Evolutionary conservation across 2,113 vertebrate species (phyloP).

Genomic region (Lynx canadensis): DNA sequence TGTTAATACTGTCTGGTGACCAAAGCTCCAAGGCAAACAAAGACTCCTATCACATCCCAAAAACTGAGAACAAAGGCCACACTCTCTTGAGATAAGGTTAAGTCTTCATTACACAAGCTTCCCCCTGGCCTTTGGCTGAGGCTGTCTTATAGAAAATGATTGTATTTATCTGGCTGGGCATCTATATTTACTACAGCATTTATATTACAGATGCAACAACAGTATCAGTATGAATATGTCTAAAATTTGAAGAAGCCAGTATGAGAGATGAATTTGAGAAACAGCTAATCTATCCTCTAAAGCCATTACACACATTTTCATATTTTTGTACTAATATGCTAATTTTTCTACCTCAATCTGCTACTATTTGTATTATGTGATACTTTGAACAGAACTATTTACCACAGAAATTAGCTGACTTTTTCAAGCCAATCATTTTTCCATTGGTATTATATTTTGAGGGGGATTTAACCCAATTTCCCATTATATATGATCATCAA

Average conservation of each 20-base stretch:
- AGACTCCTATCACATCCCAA: neutral
- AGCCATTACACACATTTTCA: conserved; percentile 25
- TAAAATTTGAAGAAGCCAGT: neutral
- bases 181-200: neutral
- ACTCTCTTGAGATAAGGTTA: conserved; percentile 25
- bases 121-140: neutral
- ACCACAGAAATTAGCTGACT: neutral
- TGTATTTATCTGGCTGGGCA: neutral
- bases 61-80: neutral
- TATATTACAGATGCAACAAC: neutral
- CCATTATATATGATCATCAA: neutral
- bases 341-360: conserved; percentile 29
- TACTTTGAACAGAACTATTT: neutral
- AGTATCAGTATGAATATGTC: conserved; percentile 1
- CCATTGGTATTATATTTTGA: neutral
- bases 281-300: neutral
- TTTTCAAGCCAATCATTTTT: conserved; percentile 17
- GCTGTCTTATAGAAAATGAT: neutral
- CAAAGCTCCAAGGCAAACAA: neutral
- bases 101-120: conserved; percentile 4
- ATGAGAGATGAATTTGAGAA: neutral
- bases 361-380: neutral
- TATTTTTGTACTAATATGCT: conserved; percentile 41
- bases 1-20: neutral
- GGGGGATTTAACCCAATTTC: conserved; percentile 16